Evolutionary conservation across 2,113 vertebrate species (phyloP), one percentile per base, ranked within the genome.

Genomic region (Callocephalon fimbriatum): DNA sequence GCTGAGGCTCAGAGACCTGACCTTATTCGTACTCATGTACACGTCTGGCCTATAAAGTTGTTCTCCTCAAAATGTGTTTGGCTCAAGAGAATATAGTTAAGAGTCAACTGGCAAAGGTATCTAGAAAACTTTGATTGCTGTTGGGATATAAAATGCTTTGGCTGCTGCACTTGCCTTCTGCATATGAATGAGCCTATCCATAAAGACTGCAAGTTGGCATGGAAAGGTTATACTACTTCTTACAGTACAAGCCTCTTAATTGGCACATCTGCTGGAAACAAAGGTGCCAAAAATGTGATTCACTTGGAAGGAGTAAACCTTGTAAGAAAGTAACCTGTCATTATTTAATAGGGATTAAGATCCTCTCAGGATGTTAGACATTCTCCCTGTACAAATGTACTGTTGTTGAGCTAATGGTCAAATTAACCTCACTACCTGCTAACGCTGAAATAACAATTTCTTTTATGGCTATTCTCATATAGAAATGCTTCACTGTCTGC

Each of bases 201-300:
- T 81, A 78, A 87, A 65, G 88, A 38, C 56, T 73, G 86, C 83
- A 84, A 89, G 56, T 92, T 97, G 95, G 92, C 92, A 87, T 90
- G 53, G 58, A 45, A 92, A 95, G 90, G 91, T 96, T 95, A 74
- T 53, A 10, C 72, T 81, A 1, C 73, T 84, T 67, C 45, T 81
- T 92, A 50, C 31, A 53, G 70, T 87, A 76, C 51, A 78, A 53
- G 63, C 68, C 40, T 89, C 88, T 85, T 97, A 96, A 93, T 85
- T 95, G 94, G 88, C 88, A 89, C 73, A 93, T 96, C 95, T 97
- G 88, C 92, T 95, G 65, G 73, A 87, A 95, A 84, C 51, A 82
- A 91, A 97, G 58, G 73, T 95, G 94, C 92, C 94, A 97, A 89
- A 91, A 96, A 78, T 45, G 22, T 85, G 92, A 87, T 89, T 95